Evolutionary conservation across 2,113 vertebrate genomes (phyloP).

Genomic region (Cyprinodon tularosa): DNA sequence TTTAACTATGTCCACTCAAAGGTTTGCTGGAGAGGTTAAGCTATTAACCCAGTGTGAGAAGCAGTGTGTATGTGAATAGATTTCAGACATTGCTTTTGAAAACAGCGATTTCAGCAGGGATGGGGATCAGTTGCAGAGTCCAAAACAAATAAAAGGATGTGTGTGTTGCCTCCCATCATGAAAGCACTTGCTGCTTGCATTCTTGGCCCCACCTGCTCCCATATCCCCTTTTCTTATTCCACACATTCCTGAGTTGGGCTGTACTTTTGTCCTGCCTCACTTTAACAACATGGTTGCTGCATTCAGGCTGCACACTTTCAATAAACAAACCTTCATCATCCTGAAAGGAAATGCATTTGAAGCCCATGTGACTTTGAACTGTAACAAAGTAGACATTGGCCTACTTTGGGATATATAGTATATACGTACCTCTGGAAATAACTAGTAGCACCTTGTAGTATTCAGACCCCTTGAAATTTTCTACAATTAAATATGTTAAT

Average conservation of each 20-base stretch:
- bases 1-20: slow-evolving; percentile 14
- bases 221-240: slow-evolving; percentile 44
- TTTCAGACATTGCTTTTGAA: slow-evolving; percentile 30
- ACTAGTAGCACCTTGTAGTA: not conserved
- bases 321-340: slow-evolving; percentile 1
- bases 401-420: slow-evolving; percentile 5
- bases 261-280: slow-evolving; percentile 32
- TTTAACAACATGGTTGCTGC: slow-evolving; percentile 3
- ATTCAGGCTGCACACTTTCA: slow-evolving; percentile 3
- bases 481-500: not conserved
- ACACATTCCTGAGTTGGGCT: slow-evolving; percentile 53
- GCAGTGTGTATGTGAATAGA: slow-evolving; percentile 22
- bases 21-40: slow-evolving; percentile 19
- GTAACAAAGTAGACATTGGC: not conserved
- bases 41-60: slow-evolving; percentile 20
- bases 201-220: slow-evolving; percentile 60
- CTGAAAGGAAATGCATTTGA: not conserved
- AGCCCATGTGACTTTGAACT: not conserved
- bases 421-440: not conserved
- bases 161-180: slow-evolving; percentile 45
- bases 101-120: slow-evolving; percentile 36
- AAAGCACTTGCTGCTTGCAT: slow-evolving; percentile 54
- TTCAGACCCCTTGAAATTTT: not conserved
- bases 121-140: slow-evolving; percentile 30
- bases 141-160: slow-evolving; percentile 67